Evolutionary conservation across 2,888 invertebrate species (phyloP).

Genomic region (Trimorus sp.): DNA sequence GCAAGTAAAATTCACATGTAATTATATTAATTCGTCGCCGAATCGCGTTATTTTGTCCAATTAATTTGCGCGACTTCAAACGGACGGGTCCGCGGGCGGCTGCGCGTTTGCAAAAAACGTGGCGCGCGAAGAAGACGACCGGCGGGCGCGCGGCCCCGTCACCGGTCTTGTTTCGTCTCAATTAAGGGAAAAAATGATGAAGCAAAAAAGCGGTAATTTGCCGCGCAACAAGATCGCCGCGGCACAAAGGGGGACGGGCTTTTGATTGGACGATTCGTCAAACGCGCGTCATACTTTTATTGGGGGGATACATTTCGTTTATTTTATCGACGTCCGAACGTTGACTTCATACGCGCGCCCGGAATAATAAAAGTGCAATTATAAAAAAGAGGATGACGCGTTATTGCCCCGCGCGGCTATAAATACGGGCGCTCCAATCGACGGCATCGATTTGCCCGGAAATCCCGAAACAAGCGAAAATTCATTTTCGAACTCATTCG

Average conservation of each 20-base stretch:
- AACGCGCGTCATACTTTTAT: slow-evolving; percentile 68
- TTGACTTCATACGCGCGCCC: slow-evolving; percentile 56
- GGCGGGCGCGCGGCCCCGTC: too few species aligned
- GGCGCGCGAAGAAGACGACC: too few species aligned
- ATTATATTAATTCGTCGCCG: slow-evolving; percentile 43
- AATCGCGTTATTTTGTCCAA: slow-evolving; percentile 38
- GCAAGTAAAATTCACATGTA: slow-evolving; percentile 31
- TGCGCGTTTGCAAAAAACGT: too few species aligned
- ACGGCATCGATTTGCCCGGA: slow-evolving; percentile 42
- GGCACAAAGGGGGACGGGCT: slow-evolving; percentile 65
- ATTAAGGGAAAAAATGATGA: slow-evolving; percentile 64
- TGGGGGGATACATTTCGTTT: slow-evolving; percentile 58
- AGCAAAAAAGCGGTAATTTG: slow-evolving; percentile 63
- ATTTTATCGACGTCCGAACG: slow-evolving; percentile 59
- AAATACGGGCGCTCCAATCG: slow-evolving; percentile 32
- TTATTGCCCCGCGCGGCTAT: slow-evolving; percentile 52
- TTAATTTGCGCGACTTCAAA: slow-evolving; percentile 38
- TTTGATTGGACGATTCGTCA: slow-evolving; percentile 76
- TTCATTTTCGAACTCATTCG: slow-evolving; percentile 58
- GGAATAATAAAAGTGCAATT: slow-evolving; percentile 65
- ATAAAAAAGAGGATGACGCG: slow-evolving; percentile 54
- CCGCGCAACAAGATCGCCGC: slow-evolving; percentile 46
- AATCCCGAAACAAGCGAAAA: slow-evolving; percentile 58
- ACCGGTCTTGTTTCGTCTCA: slow-evolving; percentile 45
- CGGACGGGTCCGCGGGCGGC: too few species aligned